These are phyloP conservation scores for Cephus spinipes DNA, from an alignment of 2,888 invertebrate genomes.

Conservation along the genomic window DNA sequence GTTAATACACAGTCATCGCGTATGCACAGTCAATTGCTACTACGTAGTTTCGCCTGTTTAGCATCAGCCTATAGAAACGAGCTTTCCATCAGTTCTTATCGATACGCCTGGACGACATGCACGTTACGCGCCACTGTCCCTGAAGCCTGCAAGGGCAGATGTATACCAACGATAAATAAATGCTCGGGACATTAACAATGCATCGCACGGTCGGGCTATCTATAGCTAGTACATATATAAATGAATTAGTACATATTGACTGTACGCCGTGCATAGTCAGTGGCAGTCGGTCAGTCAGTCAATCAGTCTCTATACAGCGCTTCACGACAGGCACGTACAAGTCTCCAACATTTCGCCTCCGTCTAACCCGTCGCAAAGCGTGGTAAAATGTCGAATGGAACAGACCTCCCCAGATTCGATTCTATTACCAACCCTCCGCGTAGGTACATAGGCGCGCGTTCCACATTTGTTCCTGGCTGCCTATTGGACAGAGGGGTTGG, in stretches of 20 bases:
- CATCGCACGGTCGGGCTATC: conserved; percentile 13
- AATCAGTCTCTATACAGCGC: neutral
- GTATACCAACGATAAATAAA: conserved; percentile 51
- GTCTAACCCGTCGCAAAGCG: neutral
- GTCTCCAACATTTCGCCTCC: neutral
- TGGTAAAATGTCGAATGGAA: neutral
- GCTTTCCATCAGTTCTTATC: neutral
- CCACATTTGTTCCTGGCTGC: neutral
- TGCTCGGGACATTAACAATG: conserved; percentile 45
- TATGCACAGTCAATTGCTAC: neutral
- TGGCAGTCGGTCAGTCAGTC: neutral
- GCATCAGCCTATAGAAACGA: neutral
- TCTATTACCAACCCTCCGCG: neutral
- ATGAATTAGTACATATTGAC: neutral
- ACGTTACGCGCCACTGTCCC: conserved; percentile 36
- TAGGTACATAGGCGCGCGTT: neutral
- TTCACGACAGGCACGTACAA: neutral
- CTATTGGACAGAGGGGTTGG: neutral
- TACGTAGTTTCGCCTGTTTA: neutral
- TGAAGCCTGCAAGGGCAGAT: conserved; percentile 56
- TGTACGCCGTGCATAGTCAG: neutral
- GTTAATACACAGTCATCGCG: neutral
- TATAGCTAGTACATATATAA: neutral
- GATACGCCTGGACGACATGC: neutral
- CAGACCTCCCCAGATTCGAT: neutral